phyloP scores from a whole-genome alignment of 2,113 vertebrate species.

The Centropus unirufus region DNA sequence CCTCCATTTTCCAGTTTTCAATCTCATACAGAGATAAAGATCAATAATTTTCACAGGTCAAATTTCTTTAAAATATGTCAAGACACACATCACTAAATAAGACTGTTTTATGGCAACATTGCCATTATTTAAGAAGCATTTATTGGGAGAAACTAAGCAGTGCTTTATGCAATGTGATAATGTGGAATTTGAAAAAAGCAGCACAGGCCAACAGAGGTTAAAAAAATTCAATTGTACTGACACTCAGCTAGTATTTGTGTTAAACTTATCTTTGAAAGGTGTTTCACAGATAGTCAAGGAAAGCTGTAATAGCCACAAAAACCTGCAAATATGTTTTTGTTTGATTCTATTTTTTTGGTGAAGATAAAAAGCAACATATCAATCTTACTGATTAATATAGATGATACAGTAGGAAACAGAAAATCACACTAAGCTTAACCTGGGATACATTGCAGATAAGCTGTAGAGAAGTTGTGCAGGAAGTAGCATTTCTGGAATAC shows the following conservation, averaged over 20 bases:
- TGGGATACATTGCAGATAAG: neutral
- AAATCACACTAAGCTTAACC: neutral
- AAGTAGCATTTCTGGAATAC: neutral
- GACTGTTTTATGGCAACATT: neutral
- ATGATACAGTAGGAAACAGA: neutral
- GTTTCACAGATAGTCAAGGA: neutral
- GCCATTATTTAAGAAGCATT: neutral
- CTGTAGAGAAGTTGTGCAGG: neutral
- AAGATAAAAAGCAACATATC: neutral
- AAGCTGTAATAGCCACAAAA: neutral
- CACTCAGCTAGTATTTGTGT: neutral
- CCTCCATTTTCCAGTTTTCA: neutral
- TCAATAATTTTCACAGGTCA: neutral
- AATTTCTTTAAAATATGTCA: neutral
- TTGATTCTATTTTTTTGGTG: neutral
- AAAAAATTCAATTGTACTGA: neutral
- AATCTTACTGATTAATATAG: neutral
- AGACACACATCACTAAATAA: neutral
- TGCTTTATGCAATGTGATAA: neutral
- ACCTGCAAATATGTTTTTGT: neutral
- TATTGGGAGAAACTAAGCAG: neutral
- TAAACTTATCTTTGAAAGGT: neutral
- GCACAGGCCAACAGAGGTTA: neutral
- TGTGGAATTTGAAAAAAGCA: neutral
- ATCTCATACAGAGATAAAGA: neutral